These are phyloP conservation scores for Crenichthys baileyi DNA, from an alignment of 2,797 vertebrate genomes.

Conservation along the genomic window DNA sequence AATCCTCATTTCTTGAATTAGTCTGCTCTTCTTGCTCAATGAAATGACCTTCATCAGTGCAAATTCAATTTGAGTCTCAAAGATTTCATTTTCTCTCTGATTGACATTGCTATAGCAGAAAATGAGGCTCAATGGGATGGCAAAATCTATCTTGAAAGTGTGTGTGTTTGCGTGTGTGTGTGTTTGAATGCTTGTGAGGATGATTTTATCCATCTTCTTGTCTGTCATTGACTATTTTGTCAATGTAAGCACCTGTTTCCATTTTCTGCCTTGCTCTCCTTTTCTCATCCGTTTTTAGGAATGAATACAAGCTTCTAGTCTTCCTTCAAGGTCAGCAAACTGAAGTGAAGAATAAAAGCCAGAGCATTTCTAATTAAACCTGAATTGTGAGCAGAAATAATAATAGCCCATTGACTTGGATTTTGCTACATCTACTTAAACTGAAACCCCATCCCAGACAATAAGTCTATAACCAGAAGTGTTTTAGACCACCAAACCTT, in stretches of 20 bases:
- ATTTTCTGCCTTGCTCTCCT: neutral
- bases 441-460: neutral
- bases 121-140: constrained; percentile 37
- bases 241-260: constrained; percentile 24
- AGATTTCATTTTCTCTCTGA: constrained; percentile 50
- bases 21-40: constrained; percentile 30
- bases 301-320: constrained; percentile 23
- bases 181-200: neutral
- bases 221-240: constrained; percentile 46
- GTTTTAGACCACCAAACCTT: neutral
- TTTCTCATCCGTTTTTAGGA: constrained; percentile 13
- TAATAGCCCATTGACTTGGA: constrained; percentile 19
- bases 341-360: constrained; percentile 49
- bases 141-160: constrained; percentile 44
- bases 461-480: neutral
- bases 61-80: constrained; percentile 54
- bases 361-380: constrained; percentile 58
- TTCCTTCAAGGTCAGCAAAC: constrained; percentile 50
- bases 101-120: constrained; percentile 55
- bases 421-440: neutral
- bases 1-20: constrained; percentile 44
- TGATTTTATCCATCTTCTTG: constrained; percentile 38
- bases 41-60: constrained; percentile 60
- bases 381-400: constrained; percentile 35
- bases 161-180: constrained; percentile 20